Percentiles rank a stretch among this genome's conserved stretches.
Evolutionary conservation across 2,113 vertebrate genomes (phyloP).

Genomic region (Myrmophylax atrothorax): DNA sequence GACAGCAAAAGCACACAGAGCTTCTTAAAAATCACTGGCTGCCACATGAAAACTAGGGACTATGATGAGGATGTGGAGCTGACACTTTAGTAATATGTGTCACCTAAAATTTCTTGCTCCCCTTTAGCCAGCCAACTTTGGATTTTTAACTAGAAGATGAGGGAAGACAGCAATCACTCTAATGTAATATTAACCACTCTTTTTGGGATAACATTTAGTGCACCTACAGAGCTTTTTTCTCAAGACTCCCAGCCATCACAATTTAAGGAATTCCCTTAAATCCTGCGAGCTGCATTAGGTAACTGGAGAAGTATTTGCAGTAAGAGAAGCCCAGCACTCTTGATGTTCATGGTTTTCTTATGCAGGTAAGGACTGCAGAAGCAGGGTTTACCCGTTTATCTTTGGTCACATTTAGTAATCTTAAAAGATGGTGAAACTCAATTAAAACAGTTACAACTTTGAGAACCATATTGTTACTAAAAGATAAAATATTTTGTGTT

Average conservation of each 20-base stretch:
- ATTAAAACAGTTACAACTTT: background rate
- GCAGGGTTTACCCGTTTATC: background rate
- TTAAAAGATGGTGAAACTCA: background rate
- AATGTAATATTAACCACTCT: background rate
- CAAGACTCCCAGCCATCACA: background rate
- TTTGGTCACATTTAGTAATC: background rate
- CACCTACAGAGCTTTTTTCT: background rate
- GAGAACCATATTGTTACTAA: background rate
- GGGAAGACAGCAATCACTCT: background rate
- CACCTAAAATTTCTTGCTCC: background rate
- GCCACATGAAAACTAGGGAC: background rate
- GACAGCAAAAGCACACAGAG: background rate
- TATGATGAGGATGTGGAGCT: background rate
- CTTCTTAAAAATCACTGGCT: background rate
- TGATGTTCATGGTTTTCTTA: background rate
- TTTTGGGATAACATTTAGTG: background rate
- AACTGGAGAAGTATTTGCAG: background rate
- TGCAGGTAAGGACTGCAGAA: background rate
- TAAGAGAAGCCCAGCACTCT: background rate
- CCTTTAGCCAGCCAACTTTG: background rate
- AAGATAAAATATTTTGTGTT: background rate
- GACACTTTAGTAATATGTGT: background rate
- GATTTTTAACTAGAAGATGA: background rate
- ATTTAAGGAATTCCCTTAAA: background rate
- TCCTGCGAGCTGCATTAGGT: background rate